These are phyloP conservation scores for Baryphthengus martii DNA, from an alignment of 2,113 vertebrate species.

Conservation along the genomic window DNA sequence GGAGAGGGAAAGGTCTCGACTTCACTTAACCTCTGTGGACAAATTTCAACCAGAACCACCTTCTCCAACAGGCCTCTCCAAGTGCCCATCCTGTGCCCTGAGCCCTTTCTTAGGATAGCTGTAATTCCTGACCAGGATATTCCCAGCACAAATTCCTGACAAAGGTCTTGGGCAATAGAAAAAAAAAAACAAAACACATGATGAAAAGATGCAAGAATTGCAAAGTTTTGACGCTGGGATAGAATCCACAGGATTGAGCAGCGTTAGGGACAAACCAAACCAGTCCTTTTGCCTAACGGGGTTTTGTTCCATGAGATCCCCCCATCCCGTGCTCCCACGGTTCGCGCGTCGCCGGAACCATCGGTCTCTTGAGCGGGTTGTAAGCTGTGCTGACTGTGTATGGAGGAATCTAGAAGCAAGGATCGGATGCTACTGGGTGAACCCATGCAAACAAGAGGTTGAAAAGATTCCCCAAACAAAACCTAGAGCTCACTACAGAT, in stretches of 20 bases:
- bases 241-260: not conserved
- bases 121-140: not conserved
- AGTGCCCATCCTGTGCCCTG: not conserved
- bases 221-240: not conserved
- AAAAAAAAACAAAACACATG: not conserved
- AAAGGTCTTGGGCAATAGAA: not conserved
- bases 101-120: not conserved
- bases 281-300: not conserved
- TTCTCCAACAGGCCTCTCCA: not conserved
- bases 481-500: conserved; percentile 93
- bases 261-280: not conserved
- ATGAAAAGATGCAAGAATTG: not conserved
- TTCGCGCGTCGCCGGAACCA: not conserved
- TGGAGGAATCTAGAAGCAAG: conserved; percentile 79
- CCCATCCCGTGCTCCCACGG: accelerated
- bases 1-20: not conserved
- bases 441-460: conserved; percentile 93
- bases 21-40: not conserved
- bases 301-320: not conserved
- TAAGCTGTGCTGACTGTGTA: conserved; percentile 92
- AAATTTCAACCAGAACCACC: not conserved
- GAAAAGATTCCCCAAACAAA: conserved; percentile 87
- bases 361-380: conserved; percentile 79
- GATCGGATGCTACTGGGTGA: conserved; percentile 86
- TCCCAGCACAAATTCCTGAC: not conserved